phyloP scores from a whole-genome alignment of 2,888 invertebrate genomes.

The Meteorus cinctellus region DNA sequence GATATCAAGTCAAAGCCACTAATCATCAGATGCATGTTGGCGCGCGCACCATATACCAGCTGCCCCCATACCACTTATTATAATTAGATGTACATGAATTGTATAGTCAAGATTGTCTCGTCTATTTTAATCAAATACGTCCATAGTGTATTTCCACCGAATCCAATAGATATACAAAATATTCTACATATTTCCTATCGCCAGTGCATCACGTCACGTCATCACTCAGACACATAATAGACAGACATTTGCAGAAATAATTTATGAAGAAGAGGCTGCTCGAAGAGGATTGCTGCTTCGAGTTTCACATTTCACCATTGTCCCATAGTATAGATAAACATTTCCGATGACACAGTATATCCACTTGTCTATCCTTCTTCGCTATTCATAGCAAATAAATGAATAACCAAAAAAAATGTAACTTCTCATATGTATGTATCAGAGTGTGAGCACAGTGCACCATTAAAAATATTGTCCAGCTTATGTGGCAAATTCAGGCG shows the following conservation, averaged over 20 bases:
- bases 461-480: not conserved
- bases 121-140: too few relatives aligned
- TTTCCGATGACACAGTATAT: constrained; percentile 69
- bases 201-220: too few relatives aligned
- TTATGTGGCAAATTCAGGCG: constrained; percentile 39
- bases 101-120: too few relatives aligned
- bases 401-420: too few relatives aligned
- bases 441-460: not conserved
- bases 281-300: constrained; percentile 71
- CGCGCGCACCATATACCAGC: not conserved
- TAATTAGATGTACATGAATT: not conserved
- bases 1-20: constrained; percentile 31
- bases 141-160: too few relatives aligned
- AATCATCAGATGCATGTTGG: constrained; percentile 31
- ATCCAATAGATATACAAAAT: too few relatives aligned
- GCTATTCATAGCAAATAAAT: too few relatives aligned
- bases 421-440: too few relatives aligned
- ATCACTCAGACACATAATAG: too few relatives aligned
- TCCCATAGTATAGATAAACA: constrained; percentile 69
- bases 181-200: too few relatives aligned
- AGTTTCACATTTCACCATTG: constrained; percentile 69
- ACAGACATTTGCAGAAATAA: constrained; percentile 55
- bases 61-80: not conserved
- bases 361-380: constrained; percentile 51
- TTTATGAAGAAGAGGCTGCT: constrained; percentile 48